Conservation (phyloP, 2,797 vertebrate genomes). For the Xenops minutus region DNA sequence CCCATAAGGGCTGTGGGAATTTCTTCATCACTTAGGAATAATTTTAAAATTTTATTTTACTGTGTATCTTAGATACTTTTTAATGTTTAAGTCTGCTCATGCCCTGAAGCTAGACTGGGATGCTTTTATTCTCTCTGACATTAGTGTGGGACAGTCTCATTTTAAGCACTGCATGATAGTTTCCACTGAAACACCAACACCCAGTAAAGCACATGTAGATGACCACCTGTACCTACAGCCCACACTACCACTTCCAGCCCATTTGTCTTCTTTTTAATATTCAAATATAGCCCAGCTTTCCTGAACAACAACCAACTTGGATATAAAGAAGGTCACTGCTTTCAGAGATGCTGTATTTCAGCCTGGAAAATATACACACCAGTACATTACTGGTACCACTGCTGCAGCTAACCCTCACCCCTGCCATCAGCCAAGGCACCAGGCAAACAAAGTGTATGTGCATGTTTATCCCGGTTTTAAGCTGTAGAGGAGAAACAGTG, state of each 20-base stretch:
- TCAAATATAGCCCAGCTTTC: neutral
- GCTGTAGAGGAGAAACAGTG: neutral
- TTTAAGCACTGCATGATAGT: neutral
- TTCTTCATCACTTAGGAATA: neutral
- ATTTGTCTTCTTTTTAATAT: neutral
- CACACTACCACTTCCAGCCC: neutral
- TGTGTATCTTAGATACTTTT: neutral
- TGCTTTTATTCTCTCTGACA: neutral
- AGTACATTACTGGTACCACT: fast-evolving
- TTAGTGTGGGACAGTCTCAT: neutral
- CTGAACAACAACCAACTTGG: neutral
- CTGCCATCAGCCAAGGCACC: neutral
- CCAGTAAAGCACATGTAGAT: neutral
- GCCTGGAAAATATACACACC: too few species aligned
- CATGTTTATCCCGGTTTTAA: neutral
- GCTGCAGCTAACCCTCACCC: neutral
- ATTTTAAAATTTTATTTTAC: neutral
- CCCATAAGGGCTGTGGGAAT: neutral
- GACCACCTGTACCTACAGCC: neutral
- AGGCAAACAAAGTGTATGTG: neutral
- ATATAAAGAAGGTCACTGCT: neutral
- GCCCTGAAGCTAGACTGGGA: neutral
- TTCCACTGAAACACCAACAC: neutral
- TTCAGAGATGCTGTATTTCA: neutral
- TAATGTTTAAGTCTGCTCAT: neutral